A percentile compares a stretch with the other conserved stretches of the same genome.
These are phyloP conservation scores for Pherbina coryleti DNA, from an alignment of 2,888 invertebrate species.

Conservation along the genomic window DNA sequence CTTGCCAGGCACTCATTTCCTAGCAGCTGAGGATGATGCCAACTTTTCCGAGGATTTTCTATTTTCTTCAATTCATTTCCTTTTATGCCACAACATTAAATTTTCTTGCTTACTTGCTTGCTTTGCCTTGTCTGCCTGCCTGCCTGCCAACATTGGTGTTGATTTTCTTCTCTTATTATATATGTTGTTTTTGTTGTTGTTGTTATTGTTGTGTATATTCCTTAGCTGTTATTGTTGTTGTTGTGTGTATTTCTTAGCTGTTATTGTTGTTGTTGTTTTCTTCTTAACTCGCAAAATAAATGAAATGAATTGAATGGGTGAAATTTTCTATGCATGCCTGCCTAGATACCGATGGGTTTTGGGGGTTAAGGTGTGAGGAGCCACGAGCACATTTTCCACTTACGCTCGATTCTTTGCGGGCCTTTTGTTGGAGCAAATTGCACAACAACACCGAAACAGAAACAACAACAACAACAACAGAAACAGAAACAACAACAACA, in stretches of 20 bases:
- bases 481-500: slow-evolving; percentile 9
- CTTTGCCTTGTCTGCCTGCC: no score
- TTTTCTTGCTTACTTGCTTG: no score
- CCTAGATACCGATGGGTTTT: neutral
- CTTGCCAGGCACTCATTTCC: no score
- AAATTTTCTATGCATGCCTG: neutral
- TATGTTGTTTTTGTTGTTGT: neutral
- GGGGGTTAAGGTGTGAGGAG: neutral
- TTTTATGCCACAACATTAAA: no score
- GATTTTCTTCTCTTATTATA: neutral
- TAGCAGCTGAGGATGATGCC: no score
- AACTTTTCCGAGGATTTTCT: no score
- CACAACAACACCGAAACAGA: neutral
- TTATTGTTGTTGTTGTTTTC: slow-evolving; percentile 19
- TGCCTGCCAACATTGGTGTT: no score
- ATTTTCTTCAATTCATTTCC: no score
- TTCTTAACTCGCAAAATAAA: slow-evolving; percentile 26
- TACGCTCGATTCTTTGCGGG: slow-evolving; percentile 5
- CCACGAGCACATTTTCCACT: slow-evolving; percentile 18
- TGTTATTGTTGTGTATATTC: slow-evolving; percentile 4
- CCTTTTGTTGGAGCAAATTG: neutral
- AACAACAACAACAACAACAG: slow-evolving; percentile 9
- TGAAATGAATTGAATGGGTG: slow-evolving; percentile 36
- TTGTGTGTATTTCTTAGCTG: no score
- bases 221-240: neutral